Conservation (phyloP, 1,140 invertebrate genomes). For the Drosophila varians region DNA sequence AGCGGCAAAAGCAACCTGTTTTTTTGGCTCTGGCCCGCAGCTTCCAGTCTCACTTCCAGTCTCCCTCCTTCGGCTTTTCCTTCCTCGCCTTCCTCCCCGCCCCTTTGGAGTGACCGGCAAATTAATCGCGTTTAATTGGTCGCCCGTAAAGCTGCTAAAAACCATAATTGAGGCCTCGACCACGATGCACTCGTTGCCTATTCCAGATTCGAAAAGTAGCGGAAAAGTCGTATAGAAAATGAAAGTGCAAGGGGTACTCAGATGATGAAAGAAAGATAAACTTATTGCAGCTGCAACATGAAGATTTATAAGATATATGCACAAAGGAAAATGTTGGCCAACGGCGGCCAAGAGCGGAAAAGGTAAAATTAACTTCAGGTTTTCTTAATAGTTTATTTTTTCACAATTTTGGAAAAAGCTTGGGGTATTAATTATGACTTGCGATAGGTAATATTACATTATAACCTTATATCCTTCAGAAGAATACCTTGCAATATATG, state of each 20-base stretch:
- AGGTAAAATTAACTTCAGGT: background rate
- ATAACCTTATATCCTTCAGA: too few relatives aligned
- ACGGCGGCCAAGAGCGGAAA: background rate
- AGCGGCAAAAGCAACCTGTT: slow-evolving; percentile 58
- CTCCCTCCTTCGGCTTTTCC: background rate
- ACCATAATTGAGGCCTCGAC: slow-evolving; percentile 37
- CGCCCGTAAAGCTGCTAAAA: slow-evolving; percentile 40
- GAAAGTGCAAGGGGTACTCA: slow-evolving; percentile 52
- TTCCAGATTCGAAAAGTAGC: slow-evolving; percentile 51
- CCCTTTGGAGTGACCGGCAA: slow-evolving; percentile 30
- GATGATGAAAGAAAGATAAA: slow-evolving; percentile 34
- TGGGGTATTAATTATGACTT: too few relatives aligned
- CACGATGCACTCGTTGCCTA: slow-evolving; percentile 47
- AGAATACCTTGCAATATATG: too few relatives aligned
- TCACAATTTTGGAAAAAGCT: too few relatives aligned
- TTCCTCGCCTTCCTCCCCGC: background rate
- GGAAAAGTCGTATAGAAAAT: slow-evolving; percentile 61
- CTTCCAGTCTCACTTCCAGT: slow-evolving; percentile 3
- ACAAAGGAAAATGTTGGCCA: slow-evolving; percentile 5
- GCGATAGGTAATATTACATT: too few relatives aligned
- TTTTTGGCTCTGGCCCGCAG: slow-evolving; percentile 30
- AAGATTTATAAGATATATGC: slow-evolving; percentile 1
- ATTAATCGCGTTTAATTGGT: slow-evolving; percentile 44
- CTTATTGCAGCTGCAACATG: slow-evolving; percentile 18
- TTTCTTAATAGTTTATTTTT: background rate